A percentile compares a stretch with the other conserved stretches of the same genome.
phyloP scores from a whole-genome alignment of 2,888 invertebrate species.

The Andrena bicolor region DNA sequence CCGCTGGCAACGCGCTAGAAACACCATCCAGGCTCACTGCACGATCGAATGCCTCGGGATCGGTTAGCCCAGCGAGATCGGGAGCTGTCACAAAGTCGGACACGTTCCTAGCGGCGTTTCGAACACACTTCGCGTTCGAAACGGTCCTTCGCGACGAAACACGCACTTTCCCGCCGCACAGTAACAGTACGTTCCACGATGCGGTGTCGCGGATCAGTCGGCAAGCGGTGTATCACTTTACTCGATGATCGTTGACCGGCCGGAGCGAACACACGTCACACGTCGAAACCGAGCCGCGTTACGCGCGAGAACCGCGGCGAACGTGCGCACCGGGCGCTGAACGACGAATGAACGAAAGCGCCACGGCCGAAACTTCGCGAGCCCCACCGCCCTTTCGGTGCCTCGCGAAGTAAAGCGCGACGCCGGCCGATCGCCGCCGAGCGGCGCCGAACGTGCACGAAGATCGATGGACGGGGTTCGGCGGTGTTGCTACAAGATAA shows the following conservation, averaged over 20 bases:
- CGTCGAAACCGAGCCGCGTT: conserved; percentile 35
- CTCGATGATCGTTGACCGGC: background rate
- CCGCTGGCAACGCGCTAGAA: background rate
- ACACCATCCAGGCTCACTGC: background rate
- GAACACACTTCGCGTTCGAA: conserved; percentile 33
- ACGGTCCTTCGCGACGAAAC: background rate
- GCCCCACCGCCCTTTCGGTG: conserved; percentile 73
- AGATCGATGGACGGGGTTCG: conserved; percentile 62
- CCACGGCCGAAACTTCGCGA: conserved; percentile 67
- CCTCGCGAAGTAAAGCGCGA: conserved; percentile 62
- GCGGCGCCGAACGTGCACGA: conserved; percentile 70
- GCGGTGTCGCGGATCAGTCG: no score
- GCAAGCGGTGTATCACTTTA: no score
- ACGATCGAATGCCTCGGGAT: background rate
- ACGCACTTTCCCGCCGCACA: conserved; percentile 19
- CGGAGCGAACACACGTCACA: conserved; percentile 34
- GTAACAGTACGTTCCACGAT: background rate
- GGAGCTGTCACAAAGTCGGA: background rate
- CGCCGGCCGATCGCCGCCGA: conserved; percentile 65
- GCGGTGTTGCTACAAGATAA: conserved; percentile 69
- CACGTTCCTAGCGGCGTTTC: background rate
- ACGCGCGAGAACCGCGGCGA: conserved; percentile 38
- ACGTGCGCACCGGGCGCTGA: conserved; percentile 68
- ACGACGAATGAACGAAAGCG: conserved; percentile 75
- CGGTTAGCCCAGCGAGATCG: background rate